Conservation (phyloP, 2,797 vertebrate species). For the Cirrhinus molitorella region DNA sequence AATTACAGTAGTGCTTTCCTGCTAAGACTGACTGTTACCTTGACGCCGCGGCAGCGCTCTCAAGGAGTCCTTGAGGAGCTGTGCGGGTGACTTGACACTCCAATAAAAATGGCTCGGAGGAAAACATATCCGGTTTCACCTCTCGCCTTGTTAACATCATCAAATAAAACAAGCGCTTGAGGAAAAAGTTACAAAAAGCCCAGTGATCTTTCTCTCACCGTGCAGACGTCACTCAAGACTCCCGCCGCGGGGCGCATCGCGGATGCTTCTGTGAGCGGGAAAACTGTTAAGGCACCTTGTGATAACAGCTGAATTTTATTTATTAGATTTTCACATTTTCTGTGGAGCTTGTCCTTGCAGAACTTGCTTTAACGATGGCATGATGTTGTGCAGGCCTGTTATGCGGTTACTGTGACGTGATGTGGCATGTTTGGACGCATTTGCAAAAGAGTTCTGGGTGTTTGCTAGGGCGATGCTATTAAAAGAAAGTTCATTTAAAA, state of each 20-base stretch:
- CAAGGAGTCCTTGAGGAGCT: constrained; percentile 18
- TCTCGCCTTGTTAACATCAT: constrained; percentile 23
- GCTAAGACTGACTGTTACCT: constrained; percentile 13
- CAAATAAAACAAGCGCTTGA: constrained; percentile 14
- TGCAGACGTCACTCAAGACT: neutral
- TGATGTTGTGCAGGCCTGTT: neutral
- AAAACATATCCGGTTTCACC: constrained; percentile 21
- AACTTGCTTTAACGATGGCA: neutral
- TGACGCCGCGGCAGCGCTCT: neutral
- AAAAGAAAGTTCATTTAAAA: neutral
- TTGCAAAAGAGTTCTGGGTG: neutral
- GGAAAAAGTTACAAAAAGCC: constrained; percentile 11
- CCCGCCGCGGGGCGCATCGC: neutral
- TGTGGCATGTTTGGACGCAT: neutral
- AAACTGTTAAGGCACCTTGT: neutral
- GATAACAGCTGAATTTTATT: neutral
- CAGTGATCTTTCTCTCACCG: neutral
- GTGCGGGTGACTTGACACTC: constrained; percentile 25
- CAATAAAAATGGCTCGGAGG: constrained; percentile 19
- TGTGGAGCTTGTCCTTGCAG: too few relatives aligned
- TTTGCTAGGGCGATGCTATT: neutral
- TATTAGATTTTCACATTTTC: constrained; percentile 3
- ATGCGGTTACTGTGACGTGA: neutral
- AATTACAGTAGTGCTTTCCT: constrained; percentile 41
- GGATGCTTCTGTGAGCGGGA: neutral